Evolutionary conservation across 1,140 invertebrate species (phyloP).

Genomic region (Neodiprion virginianus): DNA sequence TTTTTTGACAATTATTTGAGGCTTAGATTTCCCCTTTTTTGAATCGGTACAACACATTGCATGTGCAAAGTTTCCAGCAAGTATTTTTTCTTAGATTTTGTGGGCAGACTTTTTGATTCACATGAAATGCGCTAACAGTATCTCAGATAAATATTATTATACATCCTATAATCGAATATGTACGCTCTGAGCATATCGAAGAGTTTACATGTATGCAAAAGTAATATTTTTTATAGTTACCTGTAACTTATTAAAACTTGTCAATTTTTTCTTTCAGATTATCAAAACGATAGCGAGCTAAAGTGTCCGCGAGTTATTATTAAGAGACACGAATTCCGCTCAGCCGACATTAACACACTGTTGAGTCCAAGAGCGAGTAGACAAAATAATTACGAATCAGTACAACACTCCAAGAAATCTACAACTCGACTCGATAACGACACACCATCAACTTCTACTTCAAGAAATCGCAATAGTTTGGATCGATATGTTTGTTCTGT

Average conservation of each 20-base stretch:
- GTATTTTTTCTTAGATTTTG: too few relatives aligned
- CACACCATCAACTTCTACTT: not conserved
- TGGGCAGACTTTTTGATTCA: too few relatives aligned
- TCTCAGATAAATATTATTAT: too few relatives aligned
- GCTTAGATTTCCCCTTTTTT: too few relatives aligned
- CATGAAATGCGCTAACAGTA: too few relatives aligned
- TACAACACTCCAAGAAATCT: not conserved
- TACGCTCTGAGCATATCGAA: too few relatives aligned
- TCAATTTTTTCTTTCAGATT: conserved; percentile 4
- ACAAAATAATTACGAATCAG: not conserved
- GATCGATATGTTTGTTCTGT: conserved; percentile 24
- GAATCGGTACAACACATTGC: too few relatives aligned
- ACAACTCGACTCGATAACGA: not conserved
- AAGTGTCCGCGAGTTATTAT: not conserved
- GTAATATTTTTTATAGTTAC: too few relatives aligned
- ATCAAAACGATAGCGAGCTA: not conserved
- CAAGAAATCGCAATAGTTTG: not conserved
- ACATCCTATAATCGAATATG: too few relatives aligned
- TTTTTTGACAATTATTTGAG: too few relatives aligned
- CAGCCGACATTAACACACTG: not conserved
- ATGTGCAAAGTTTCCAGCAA: too few relatives aligned
- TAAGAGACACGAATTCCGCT: not conserved
- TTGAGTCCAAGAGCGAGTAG: not conserved
- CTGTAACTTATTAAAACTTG: not conserved
- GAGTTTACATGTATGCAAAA: too few relatives aligned